A percentile compares a stretch with the other conserved stretches of the same genome.
phyloP scores from a whole-genome alignment of 2,113 vertebrate genomes.

The Rynchops niger region DNA sequence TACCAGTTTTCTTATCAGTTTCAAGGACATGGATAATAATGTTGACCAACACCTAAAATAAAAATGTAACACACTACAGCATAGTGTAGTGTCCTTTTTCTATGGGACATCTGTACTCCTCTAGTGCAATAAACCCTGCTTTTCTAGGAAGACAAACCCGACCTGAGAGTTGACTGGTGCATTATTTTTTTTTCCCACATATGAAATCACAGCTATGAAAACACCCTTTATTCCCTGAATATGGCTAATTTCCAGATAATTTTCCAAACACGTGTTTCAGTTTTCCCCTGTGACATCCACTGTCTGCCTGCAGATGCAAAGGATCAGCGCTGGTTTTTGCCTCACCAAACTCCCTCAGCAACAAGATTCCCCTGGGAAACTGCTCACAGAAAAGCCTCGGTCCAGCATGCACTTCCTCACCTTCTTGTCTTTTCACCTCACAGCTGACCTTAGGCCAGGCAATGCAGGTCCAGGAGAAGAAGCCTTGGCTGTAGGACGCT shows the following conservation, averaged over 20 bases:
- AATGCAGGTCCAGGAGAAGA: not conserved
- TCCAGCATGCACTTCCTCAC: not conserved
- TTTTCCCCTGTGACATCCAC: not conserved
- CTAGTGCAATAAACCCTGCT: not conserved
- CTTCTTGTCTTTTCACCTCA: not conserved
- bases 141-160: not conserved
- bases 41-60: not conserved
- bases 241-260: not conserved
- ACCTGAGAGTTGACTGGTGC: not conserved
- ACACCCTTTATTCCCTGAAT: not conserved
- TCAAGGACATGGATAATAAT: not conserved
- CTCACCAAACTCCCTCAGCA: not conserved
- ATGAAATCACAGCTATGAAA: not conserved
- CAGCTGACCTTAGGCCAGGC: not conserved
- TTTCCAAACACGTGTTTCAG: not conserved
- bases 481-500: not conserved
- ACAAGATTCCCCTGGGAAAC: not conserved
- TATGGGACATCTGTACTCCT: not conserved
- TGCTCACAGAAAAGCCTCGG: not conserved
- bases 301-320: not conserved
- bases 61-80: not conserved
- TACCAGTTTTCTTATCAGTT: not conserved
- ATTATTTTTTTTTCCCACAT: not conserved
- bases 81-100: not conserved
- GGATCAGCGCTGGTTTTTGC: not conserved